A percentile compares a stretch with the other conserved stretches of the same genome.
Conservation (phyloP, 2,113 vertebrate species). For the Crotalus helleri region DNA sequence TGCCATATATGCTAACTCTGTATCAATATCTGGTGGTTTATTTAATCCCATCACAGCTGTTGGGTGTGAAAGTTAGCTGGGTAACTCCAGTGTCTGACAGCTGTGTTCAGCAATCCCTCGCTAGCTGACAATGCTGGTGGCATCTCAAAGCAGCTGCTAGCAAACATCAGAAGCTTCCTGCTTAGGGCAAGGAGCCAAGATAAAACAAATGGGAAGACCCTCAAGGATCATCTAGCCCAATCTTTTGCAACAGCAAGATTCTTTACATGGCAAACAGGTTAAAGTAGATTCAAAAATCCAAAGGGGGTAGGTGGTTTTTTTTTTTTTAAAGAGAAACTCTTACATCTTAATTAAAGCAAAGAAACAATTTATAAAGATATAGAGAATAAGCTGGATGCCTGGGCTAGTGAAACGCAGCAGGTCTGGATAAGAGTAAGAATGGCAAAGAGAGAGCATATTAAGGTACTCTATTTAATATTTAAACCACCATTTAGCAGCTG, state of each 20-base stretch:
- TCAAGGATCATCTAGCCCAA: background rate
- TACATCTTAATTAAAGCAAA: background rate
- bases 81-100: constrained; percentile 21
- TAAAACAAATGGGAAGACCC: background rate
- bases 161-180: background rate
- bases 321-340: background rate
- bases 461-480: background rate
- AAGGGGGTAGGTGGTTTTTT: background rate
- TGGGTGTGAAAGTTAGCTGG: constrained; percentile 24
- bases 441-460: background rate
- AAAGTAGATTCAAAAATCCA: background rate
- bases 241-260: background rate
- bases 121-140: constrained; percentile 13
- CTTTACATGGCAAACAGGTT: background rate
- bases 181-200: constrained; percentile 3
- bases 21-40: constrained; percentile 15
- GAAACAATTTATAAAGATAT: background rate
- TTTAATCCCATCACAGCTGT: constrained; percentile 30
- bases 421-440: no score
- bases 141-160: constrained; percentile 13
- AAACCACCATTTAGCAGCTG: background rate
- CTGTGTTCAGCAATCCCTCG: constrained; percentile 1
- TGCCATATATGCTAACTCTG: constrained; percentile 2
- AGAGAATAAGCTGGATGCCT: background rate
- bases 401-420: background rate